Base-by-base conservation (phyloP, 2,888 invertebrate species). In the Romanomermis culicivorax region DNA sequence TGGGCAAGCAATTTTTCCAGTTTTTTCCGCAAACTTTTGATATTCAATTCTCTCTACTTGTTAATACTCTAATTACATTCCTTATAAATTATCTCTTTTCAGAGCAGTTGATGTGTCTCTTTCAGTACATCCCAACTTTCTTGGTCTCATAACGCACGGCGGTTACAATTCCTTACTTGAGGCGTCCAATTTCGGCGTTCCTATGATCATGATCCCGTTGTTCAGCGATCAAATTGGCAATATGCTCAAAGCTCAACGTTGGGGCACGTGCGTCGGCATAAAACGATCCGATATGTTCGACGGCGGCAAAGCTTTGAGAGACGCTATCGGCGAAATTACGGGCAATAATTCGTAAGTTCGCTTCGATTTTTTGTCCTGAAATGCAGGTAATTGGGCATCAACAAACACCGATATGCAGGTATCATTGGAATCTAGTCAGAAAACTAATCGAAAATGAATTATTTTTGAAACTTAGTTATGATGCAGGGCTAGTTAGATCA, bases 141-240 rank as follows among this genome's bases (percentile, higher is more conserved):
- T 58, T 42, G 27, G 58, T 7, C 64, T 64, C 59, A 62, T 64
- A 42, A 64, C 64, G 2, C 64, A 64, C 52, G 60, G 58, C 17
- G 64, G 64, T 0, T 64, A 64, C 51, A 64, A 64, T 53, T 61
- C 62, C 51, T 49, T 64, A n/a, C 56, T 64, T 57, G 64, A 64
- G 56, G 58, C 63, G 1, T 61, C 63, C 1, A 50, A 57, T 30
- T 52, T 56, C 17, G 64, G 62, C 42, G 57, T 61, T 36, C 64
- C 64, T 1, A 51, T 64, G 1, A 29, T 61, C 27, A 53, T 56
- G 7, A 58, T 61, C 17, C 60, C 60, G 7, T 59, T 62, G 50
- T 61, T 62, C 42, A 59, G 51, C 17, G 62, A 63, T 56, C 63
- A 63, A 26, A 42, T 54, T 3, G 42, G 59, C 24, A 60, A 60